phyloP scores from a whole-genome alignment of 2,113 vertebrate species.

The Rhabdornis inornatus region DNA sequence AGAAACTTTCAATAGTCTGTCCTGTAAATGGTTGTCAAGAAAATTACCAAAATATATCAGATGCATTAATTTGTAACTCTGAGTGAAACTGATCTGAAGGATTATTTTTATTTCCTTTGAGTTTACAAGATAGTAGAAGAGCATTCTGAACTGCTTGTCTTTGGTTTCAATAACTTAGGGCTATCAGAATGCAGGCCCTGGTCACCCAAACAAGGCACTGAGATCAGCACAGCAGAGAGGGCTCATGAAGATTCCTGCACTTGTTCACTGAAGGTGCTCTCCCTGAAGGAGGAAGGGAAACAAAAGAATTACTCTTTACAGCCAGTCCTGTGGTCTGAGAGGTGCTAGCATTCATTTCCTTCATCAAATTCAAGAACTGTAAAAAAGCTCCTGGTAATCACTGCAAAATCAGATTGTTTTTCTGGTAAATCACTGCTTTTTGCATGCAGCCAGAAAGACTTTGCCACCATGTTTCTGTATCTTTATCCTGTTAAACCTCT shows the following conservation, averaged over 20 bases:
- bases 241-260: neutral
- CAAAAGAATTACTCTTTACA: neutral
- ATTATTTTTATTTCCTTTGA: neutral
- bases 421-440: neutral
- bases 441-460: neutral
- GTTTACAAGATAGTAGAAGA: neutral
- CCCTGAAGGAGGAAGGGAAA: neutral
- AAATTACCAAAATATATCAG: neutral
- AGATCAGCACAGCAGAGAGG: neutral
- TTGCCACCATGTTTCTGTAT: neutral
- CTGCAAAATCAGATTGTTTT: neutral
- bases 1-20: neutral
- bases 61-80: neutral
- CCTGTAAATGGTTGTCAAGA: neutral
- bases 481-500: neutral
- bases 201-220: neutral
- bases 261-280: neutral
- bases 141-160: neutral
- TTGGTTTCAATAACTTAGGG: neutral
- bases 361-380: neutral
- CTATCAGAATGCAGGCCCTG: neutral
- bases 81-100: neutral
- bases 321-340: accelerated
- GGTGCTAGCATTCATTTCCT: neutral
- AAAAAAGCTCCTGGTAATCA: neutral